Percentiles rank a stretch among this genome's conserved stretches.
Conservation (phyloP, 2,113 vertebrate genomes). For the Brienomyrus brachyistius region DNA sequence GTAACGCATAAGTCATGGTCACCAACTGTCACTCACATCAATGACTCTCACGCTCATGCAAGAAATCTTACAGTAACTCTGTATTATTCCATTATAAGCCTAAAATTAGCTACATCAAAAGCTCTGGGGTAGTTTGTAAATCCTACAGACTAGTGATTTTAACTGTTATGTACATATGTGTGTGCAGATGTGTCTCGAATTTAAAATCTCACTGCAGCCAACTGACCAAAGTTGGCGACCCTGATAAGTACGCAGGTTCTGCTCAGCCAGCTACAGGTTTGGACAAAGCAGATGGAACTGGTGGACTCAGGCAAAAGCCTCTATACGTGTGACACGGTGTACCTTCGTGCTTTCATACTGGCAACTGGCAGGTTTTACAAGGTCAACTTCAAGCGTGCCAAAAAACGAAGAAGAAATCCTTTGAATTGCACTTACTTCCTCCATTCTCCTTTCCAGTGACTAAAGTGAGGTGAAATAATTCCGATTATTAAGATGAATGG, state of each 20-base stretch:
- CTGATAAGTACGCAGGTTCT: not conserved
- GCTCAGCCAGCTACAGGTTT: slow-evolving; percentile 18
- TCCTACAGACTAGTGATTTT: not conserved
- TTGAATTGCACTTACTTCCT: not conserved
- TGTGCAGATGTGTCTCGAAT: not conserved
- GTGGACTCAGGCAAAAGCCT: not conserved
- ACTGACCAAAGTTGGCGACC: not conserved
- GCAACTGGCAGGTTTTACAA: not conserved
- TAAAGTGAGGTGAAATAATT: not conserved
- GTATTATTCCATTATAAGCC: not conserved
- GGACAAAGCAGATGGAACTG: slow-evolving; percentile 11
- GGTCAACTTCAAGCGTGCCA: not conserved
- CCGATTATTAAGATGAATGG: not conserved
- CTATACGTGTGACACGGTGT: not conserved
- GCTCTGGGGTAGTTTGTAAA: not conserved
- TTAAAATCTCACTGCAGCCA: not conserved
- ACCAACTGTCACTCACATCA: not conserved
- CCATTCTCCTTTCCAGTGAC: not conserved
- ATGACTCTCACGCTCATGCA: not conserved
- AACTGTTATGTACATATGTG: not conserved
- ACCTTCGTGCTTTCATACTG: not conserved
- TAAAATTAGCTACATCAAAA: not conserved
- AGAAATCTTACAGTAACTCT: not conserved
- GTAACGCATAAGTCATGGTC: not conserved
- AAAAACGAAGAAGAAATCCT: not conserved